phyloP scores from a whole-genome alignment of 1,140 invertebrate genomes.

The Tenebrio molitor region DNA sequence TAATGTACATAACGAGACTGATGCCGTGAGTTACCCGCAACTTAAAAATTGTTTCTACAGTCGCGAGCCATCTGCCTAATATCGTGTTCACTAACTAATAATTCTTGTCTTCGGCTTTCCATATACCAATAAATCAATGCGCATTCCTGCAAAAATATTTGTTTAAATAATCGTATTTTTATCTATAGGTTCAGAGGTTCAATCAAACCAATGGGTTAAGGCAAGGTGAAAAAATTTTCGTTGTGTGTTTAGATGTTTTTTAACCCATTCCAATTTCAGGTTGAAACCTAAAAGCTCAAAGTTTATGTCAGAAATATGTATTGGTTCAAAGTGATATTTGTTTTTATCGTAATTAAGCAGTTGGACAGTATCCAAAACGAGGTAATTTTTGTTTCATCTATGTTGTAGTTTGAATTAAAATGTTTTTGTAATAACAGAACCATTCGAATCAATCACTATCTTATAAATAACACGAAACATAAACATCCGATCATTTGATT shows the following conservation, averaged over 20 bases:
- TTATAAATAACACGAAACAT: slow-evolving; percentile 10
- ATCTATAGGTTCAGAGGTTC: not conserved
- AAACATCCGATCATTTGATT: no score
- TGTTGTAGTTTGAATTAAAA: not conserved
- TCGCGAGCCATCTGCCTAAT: no score
- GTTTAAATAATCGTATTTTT: slow-evolving; percentile 7
- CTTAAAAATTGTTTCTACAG: no score
- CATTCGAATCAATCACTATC: not conserved
- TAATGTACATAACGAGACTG: no score
- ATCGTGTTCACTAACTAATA: no score
- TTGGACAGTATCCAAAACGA: slow-evolving; percentile 1
- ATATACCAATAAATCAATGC: slow-evolving; percentile 5
- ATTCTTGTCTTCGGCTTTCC: not conserved
- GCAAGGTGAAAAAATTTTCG: no score
- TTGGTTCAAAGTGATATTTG: slow-evolving; percentile 13
- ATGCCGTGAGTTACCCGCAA: no score
- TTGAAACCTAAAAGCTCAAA: not conserved
- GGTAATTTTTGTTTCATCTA: slow-evolving; percentile 14
- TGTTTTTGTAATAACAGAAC: not conserved
- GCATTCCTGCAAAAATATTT: not conserved
- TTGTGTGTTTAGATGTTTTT: no score
- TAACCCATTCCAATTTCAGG: not conserved
- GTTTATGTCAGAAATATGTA: slow-evolving; percentile 5
- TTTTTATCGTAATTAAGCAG: not conserved
- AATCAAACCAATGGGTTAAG: no score